Evolutionary conservation across 2,113 vertebrate species (phyloP).

Genomic region (Cercopithecus mona): DNA sequence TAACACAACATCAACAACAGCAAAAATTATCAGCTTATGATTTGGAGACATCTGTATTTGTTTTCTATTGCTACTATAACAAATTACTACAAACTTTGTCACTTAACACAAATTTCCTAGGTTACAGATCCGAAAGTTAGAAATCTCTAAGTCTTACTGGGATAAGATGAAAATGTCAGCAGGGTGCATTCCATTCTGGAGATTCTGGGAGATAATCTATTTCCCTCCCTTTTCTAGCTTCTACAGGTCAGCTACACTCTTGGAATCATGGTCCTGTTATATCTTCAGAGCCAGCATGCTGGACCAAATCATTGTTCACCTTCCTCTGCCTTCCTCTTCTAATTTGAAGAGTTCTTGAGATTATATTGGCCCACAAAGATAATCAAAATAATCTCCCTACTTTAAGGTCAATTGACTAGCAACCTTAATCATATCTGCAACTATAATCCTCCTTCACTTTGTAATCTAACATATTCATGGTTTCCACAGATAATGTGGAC

Average conservation of each 20-base stretch:
- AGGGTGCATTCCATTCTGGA: neutral
- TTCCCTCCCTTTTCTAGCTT: neutral
- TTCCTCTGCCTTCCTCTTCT: neutral
- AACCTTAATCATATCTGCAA: neutral
- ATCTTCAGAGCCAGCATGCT: neutral
- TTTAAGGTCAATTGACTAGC: neutral
- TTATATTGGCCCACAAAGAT: neutral
- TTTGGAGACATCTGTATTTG: neutral
- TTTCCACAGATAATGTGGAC: neutral
- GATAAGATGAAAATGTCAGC: neutral
- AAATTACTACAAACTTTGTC: neutral
- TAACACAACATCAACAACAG: neutral
- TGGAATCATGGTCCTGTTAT: neutral
- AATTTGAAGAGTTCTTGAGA: neutral
- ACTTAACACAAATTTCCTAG: neutral
- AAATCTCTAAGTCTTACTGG: neutral
- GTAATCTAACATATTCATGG: neutral
- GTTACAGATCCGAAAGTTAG: neutral
- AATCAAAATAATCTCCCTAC: neutral
- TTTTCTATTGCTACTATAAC: neutral
- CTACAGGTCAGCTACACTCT: neutral
- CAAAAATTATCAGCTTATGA: neutral
- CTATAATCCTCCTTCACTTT: neutral
- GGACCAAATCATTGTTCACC: neutral
- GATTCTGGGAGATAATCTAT: neutral